Evolutionary conservation across 1,140 invertebrate species (phyloP), one percentile per base, ranked within the genome.

Genomic region (Lepidurus packardi): DNA sequence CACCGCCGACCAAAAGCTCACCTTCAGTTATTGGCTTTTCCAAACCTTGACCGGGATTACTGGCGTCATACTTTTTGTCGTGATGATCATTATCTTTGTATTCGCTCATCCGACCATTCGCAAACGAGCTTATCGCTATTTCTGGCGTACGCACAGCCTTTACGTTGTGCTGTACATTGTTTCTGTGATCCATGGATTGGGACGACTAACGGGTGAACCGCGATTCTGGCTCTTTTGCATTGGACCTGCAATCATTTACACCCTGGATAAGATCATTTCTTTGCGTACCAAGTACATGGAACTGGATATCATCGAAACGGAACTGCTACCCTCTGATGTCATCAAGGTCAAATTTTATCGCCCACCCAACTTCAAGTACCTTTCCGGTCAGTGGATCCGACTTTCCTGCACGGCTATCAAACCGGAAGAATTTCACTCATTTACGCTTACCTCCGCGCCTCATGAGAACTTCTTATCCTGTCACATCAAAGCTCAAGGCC

Each of bases 401-500:
- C 86, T 99, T 10, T 92, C 95, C 0, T 99, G 97, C 83, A 97
- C 95, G 0, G 91, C 92, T 0, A 97, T 99, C 82, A 90, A 92
- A 78, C 91, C 92, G 25, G 92, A 95, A 80, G 98, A 99, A 84
- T 98, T 95, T 85, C 98, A 99, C 85, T 97, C 97, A 0, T 98
- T 99, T 83, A 99, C 98, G 0, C 85, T 99, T 73, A 99, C 98
- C 0, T 99, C 97, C 13, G 97, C 97, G 1, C 98, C 98, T 0
- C 97, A 99, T 82, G 96, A 99, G 84, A 98, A 98, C 85, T 97
- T 93, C 82, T 87, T 99, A 0, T 97, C 95, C 1, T 95, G 98
- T 81, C 97, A 99, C 84, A 98, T 99, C 80, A 98, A 99, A 86
- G 96, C 96, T 0, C 95, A 98, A 84, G 98, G 98, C 0, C 98